Conservation (phyloP, 2,113 vertebrate genomes). For the Alligator mississippiensis region DNA sequence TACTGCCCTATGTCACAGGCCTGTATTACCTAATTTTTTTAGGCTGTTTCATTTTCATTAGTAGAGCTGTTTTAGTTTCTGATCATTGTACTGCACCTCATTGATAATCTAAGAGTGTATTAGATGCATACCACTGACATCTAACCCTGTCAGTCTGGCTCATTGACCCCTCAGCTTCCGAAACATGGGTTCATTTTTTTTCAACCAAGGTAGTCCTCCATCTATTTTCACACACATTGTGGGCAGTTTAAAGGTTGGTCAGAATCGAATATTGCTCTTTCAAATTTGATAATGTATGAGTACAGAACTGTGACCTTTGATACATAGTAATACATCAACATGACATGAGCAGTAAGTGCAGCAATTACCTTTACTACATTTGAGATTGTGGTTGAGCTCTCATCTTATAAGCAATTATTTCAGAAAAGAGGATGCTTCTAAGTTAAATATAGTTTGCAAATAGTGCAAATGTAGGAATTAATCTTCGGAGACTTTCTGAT, state of each 20-base stretch:
- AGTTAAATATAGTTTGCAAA: conserved; percentile 65
- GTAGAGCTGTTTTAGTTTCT: conserved; percentile 90
- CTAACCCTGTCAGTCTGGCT: conserved; percentile 86
- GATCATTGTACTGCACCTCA: conserved; percentile 91
- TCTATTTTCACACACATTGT: conserved; percentile 80
- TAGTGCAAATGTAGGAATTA: conserved; percentile 48
- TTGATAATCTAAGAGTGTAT: conserved; percentile 90
- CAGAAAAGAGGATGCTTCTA: conserved; percentile 44
- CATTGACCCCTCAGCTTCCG: conserved; percentile 93
- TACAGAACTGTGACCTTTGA: conserved; percentile 96
- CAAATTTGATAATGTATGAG: conserved; percentile 99
- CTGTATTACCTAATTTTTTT: conserved; percentile 76
- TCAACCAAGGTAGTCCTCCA: conserved; percentile 74
- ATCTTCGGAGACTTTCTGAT: conserved; percentile 49
- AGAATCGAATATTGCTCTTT: conserved; percentile 91
- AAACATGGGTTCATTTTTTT: conserved; percentile 83
- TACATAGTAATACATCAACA: conserved; percentile 94
- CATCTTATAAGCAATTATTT: conserved; percentile 78
- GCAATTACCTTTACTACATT: conserved; percentile 86
- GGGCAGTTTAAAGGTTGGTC: conserved; percentile 88
- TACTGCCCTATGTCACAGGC: conserved; percentile 74
- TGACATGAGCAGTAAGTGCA: conserved; percentile 92
- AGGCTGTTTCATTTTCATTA: conserved; percentile 92
- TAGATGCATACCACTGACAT: conserved; percentile 87
- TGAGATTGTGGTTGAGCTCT: conserved; percentile 76